Conservation (phyloP, 2,888 invertebrate genomes). For the Busseola fusca region DNA sequence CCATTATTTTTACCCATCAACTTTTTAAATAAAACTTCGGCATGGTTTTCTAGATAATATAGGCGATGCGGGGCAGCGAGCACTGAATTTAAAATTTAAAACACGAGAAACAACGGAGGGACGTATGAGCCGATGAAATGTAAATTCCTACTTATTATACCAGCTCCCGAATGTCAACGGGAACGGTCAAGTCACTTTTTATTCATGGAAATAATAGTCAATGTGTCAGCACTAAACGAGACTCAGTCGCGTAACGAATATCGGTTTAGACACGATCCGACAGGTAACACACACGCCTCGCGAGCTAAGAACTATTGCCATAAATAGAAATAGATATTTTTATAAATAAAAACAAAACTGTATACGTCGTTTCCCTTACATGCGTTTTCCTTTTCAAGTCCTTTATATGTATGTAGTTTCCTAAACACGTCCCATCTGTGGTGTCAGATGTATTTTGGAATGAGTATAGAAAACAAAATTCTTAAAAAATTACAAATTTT, state of each 20-base stretch:
- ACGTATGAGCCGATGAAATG: conserved; percentile 74
- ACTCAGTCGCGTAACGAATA: conserved; percentile 61
- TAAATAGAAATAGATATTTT: conserved; percentile 51
- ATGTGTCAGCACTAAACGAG: conserved; percentile 75
- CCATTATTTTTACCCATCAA: conserved; percentile 72
- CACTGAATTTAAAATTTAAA: conserved; percentile 70
- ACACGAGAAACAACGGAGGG: conserved; percentile 65
- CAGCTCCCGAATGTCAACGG: conserved; percentile 77
- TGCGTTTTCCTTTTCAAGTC: conserved; percentile 33
- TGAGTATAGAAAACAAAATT: neutral
- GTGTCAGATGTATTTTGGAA: neutral
- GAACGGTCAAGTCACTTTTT: conserved; percentile 77
- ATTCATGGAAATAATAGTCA: conserved; percentile 79
- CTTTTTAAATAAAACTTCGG: conserved; percentile 75
- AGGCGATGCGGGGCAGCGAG: conserved; percentile 40
- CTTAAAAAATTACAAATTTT: neutral
- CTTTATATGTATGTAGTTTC: conserved; percentile 5
- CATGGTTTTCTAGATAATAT: conserved; percentile 58
- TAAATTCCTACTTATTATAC: conserved; percentile 80
- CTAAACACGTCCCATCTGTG: neutral
- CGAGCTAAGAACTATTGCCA: conserved; percentile 31
- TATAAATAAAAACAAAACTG: conserved; percentile 27
- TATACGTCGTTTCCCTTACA: conserved; percentile 49
- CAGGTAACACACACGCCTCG: conserved; percentile 52
- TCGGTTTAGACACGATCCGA: conserved; percentile 62